Percentiles rank a stretch among this genome's conserved stretches.
phyloP scores from a whole-genome alignment of 2,888 invertebrate genomes.

The Laothoe populi region DNA sequence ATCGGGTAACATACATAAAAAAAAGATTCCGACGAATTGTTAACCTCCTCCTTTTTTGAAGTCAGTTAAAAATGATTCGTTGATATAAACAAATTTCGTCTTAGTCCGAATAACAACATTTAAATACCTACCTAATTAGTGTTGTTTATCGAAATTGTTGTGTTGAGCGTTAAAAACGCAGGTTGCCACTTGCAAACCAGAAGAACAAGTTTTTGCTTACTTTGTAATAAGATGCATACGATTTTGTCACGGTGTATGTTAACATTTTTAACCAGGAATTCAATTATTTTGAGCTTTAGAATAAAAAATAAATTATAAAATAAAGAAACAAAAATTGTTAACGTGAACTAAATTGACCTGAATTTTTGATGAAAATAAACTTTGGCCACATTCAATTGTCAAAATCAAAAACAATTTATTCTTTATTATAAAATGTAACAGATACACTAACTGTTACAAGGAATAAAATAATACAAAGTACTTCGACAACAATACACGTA shows the following conservation, averaged over 20 bases:
- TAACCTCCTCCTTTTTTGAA: no score
- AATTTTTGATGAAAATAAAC: conserved; percentile 2
- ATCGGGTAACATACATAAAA: no score
- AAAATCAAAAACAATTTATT: neutral
- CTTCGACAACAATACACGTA: conserved; percentile 6
- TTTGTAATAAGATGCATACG: neutral
- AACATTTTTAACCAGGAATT: conserved; percentile 3
- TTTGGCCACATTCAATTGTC: no score
- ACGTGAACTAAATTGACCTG: no score
- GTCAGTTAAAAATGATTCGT: no score
- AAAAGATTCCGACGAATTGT: no score
- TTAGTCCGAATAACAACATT: no score
- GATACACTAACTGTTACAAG: neutral
- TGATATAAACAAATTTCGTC: no score
- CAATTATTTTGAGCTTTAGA: neutral
- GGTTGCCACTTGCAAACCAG: neutral
- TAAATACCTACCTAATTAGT: no score
- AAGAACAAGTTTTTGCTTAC: neutral
- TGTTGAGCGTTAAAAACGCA: neutral
- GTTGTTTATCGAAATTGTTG: neutral
- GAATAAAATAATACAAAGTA: neutral
- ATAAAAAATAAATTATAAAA: neutral
- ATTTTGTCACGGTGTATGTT: neutral
- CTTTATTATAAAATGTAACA: neutral
- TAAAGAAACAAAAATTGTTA: neutral